Percentiles rank a stretch among this genome's conserved stretches.
Conservation (phyloP, 2,888 invertebrate genomes). For the Mamestra brassicae region DNA sequence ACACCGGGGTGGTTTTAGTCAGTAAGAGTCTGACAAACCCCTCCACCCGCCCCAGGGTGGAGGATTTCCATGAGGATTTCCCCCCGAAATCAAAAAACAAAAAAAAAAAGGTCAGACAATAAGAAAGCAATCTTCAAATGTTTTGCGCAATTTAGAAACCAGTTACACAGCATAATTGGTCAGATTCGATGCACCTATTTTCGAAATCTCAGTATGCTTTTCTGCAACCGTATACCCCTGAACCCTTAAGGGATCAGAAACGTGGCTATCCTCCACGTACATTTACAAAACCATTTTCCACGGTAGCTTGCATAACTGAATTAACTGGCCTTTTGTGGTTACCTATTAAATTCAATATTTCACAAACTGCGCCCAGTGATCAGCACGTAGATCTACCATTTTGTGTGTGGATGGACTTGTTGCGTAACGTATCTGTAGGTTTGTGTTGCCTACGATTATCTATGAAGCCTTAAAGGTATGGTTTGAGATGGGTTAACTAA, state of each 20-base stretch:
- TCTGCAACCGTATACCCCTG: constrained; percentile 8
- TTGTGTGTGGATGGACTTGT: constrained; percentile 58
- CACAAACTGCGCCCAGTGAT: constrained; percentile 59
- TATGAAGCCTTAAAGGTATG: constrained; percentile 25
- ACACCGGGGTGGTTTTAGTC: too few species aligned
- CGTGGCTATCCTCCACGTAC: constrained; percentile 18
- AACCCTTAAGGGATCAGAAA: constrained; percentile 14
- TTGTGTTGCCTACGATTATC: constrained; percentile 22
- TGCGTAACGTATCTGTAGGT: constrained; percentile 43
- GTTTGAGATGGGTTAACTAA: constrained; percentile 6
- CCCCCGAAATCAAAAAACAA: too few species aligned
- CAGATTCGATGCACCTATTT: constrained; percentile 7
- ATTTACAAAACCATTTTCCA: constrained; percentile 43
- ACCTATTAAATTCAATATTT: constrained; percentile 68
- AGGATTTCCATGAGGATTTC: too few species aligned
- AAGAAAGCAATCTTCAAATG: not conserved
- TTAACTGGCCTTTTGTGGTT: constrained; percentile 61
- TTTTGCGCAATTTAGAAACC: not conserved
- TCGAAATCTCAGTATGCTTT: not conserved
- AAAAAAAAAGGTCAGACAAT: not conserved
- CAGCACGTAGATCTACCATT: constrained; percentile 67
- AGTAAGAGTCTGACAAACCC: too few species aligned
- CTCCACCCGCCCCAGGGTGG: too few species aligned
- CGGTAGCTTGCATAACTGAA: constrained; percentile 52
- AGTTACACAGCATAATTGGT: not conserved